Evolutionary conservation across 92 coral and sea anemone species (phyloP).

Genomic region (Palythoa grandis): DNA sequence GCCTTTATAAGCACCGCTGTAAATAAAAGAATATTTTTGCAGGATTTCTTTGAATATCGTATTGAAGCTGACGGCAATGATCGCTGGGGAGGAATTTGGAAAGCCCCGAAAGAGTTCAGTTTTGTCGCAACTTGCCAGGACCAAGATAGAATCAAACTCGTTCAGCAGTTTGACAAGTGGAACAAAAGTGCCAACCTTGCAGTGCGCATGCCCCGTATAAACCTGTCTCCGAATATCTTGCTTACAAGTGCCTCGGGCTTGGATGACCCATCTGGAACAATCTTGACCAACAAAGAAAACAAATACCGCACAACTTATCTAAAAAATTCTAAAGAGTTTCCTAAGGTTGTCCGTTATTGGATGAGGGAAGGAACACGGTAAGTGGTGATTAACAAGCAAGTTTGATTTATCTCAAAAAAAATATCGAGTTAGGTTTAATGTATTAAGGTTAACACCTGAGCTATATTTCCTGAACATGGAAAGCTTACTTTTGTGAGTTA

Average conservation of each 20-base stretch:
- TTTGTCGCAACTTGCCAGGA: no score
- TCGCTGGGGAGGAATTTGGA: no score
- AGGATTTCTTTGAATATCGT: conserved; percentile 63
- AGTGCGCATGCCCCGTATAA: conserved; percentile 58
- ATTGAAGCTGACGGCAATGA: not conserved
- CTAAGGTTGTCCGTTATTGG: conserved; percentile 26
- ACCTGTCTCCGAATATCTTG: conserved; percentile 45
- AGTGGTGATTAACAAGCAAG: no score
- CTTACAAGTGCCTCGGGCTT: no score
- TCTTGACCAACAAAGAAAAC: conserved; percentile 38
- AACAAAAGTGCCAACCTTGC: conserved; percentile 35
- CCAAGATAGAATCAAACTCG: no score
- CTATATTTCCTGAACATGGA: no score
- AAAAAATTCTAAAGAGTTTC: conserved; percentile 36
- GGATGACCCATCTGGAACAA: conserved; percentile 1
- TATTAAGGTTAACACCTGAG: no score
- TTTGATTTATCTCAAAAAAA: no score
- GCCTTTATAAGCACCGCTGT: no score
- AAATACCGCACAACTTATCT: conserved; percentile 30
- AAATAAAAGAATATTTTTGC: not conserved
- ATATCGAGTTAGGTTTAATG: not conserved
- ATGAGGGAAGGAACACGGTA: no score
- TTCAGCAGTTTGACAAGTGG: not conserved
- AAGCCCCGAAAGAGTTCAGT: no score
- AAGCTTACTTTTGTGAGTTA: no score